These are phyloP conservation scores for Ephestia elutella DNA, from an alignment of 1,140 invertebrate genomes.

Conservation along the genomic window DNA sequence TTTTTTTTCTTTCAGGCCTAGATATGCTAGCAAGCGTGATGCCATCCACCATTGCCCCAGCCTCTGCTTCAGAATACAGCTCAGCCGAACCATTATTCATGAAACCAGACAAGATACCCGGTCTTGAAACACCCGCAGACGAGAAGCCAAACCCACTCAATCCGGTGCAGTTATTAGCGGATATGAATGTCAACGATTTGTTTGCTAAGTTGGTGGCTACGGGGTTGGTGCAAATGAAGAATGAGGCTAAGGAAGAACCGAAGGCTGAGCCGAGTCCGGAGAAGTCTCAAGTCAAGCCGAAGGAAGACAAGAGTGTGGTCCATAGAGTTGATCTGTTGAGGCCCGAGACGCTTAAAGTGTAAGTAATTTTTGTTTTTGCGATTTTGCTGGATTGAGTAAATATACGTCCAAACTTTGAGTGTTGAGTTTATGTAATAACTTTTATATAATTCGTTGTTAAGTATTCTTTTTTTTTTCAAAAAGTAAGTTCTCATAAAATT, in stretches of 20 bases:
- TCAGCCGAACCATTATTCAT: conserved; percentile 44
- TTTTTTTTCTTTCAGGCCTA: conserved; percentile 37
- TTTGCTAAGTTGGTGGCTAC: conserved; percentile 88
- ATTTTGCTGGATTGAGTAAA: too few relatives aligned
- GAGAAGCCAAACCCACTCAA: conserved; percentile 42
- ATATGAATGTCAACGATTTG: conserved; percentile 86
- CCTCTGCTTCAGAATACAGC: conserved; percentile 75
- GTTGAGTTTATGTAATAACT: too few relatives aligned
- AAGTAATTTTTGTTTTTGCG: conserved; percentile 56
- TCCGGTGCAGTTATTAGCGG: conserved; percentile 35
- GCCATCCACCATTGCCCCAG: conserved; percentile 76
- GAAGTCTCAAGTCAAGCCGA: too few relatives aligned
- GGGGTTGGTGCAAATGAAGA: conserved; percentile 81
- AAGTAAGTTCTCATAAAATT: too few relatives aligned
- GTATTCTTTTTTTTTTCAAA: too few relatives aligned
- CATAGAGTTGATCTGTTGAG: conserved; percentile 79
- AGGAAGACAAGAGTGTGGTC: conserved; percentile 67
- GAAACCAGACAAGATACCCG: conserved; percentile 46
- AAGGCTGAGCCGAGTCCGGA: conserved; percentile 66
- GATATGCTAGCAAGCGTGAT: conserved; percentile 80
- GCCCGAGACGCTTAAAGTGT: conserved; percentile 85
- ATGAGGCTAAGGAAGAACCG: conserved; percentile 51
- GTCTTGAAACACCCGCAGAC: conserved; percentile 45
- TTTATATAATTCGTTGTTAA: too few relatives aligned
- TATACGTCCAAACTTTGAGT: too few relatives aligned